These are phyloP conservation scores for Rhynchopsitta pachyrhyncha DNA, from an alignment of 2,113 vertebrate genomes.

Conservation along the genomic window DNA sequence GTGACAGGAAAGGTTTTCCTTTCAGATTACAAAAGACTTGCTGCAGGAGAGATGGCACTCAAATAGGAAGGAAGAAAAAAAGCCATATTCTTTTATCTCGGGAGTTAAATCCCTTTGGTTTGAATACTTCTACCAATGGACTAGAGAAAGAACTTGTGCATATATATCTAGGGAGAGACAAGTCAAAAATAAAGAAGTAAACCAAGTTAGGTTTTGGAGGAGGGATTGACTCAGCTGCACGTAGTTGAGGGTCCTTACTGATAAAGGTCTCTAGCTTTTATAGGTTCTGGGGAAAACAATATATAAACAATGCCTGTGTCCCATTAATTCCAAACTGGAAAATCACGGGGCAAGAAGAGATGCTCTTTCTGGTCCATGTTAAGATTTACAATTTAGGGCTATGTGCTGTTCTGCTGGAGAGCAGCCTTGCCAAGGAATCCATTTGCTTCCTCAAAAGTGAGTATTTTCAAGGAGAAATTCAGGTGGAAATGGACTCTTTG, in stretches of 20 bases:
- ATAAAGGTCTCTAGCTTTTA: background rate
- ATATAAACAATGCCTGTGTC: background rate
- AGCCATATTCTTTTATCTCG: background rate
- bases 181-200: background rate
- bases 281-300: background rate
- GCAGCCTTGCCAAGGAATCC: background rate
- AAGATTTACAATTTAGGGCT: background rate
- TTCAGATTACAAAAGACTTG: constrained; percentile 43
- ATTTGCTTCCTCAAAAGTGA: background rate
- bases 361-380: background rate
- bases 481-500: background rate
- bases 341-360: background rate
- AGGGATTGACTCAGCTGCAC: background rate
- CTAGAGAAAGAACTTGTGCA: background rate
- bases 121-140: background rate
- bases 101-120: background rate
- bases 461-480: background rate
- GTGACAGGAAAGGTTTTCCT: constrained; percentile 57
- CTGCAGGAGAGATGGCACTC: constrained; percentile 30
- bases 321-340: background rate
- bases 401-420: background rate
- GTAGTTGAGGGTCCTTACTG: background rate
- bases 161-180: background rate
- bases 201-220: background rate
- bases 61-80: background rate